Percentiles rank a stretch among this genome's conserved stretches.
Evolutionary conservation across 37 sponge, comb jelly and placozoan genomes (phyloP).

Genomic region (Ephydatia muelleri): DNA sequence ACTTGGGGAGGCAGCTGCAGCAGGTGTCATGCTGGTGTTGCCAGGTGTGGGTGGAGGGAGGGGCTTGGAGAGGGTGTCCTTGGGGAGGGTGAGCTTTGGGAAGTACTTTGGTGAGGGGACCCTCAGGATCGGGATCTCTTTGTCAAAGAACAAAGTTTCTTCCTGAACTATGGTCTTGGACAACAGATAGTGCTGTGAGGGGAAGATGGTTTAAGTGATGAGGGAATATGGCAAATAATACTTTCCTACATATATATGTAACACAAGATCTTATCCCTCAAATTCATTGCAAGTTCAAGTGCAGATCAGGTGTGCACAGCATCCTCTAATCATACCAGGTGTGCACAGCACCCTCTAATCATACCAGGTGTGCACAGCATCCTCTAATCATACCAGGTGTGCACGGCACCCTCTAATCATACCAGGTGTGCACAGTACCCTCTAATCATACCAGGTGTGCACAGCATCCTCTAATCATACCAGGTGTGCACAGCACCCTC

Average conservation of each 20-base stretch:
- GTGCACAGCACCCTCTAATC: no score
- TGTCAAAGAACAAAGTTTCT: constrained; percentile 67
- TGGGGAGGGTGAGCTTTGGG: constrained; percentile 11
- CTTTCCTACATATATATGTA: no score
- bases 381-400: no score
- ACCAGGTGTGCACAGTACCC: no score
- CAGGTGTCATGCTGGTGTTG: neutral
- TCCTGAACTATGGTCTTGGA: constrained; percentile 35
- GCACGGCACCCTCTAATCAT: no score
- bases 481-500: no score
- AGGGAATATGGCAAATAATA: neutral
- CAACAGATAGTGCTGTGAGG: constrained; percentile 36
- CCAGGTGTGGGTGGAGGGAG: neutral
- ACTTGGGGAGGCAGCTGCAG: neutral
- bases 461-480: no score
- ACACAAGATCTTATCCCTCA: neutral
- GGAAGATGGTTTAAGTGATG: neutral
- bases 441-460: no score
- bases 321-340: no score
- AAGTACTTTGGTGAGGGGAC: constrained; percentile 50
- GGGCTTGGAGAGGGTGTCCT: neutral
- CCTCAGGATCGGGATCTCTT: constrained; percentile 62
- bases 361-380: no score
- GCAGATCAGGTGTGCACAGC: no score
- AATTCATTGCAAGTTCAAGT: no score